Percentiles rank a stretch among this genome's conserved stretches.
phyloP scores from a whole-genome alignment of 2,113 vertebrate genomes.

The Megaceryle maxima region DNA sequence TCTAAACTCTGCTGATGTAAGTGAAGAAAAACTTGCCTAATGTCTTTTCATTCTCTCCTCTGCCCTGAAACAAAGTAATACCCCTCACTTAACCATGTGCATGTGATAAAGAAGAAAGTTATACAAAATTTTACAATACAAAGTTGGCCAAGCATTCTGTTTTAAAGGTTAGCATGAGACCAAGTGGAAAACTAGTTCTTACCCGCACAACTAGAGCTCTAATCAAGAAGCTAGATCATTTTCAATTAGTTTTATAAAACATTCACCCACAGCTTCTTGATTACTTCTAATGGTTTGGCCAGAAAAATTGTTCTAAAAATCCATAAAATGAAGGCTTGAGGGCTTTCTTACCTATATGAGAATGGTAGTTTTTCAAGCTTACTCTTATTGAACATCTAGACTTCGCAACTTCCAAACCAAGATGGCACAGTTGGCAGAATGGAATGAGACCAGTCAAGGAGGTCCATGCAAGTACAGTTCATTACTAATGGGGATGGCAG shows the following conservation, averaged over 20 bases:
- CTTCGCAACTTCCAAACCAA: not conserved
- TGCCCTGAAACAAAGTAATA: not conserved
- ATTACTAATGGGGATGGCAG: not conserved
- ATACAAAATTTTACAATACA: not conserved
- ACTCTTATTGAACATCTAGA: not conserved
- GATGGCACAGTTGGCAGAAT: not conserved
- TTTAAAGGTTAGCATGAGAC: not conserved
- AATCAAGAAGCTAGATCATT: not conserved
- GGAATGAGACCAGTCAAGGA: not conserved
- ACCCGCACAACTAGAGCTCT: not conserved
- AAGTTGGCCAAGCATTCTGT: not conserved
- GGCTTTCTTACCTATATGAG: not conserved
- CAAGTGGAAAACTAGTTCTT: not conserved
- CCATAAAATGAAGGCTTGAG: not conserved
- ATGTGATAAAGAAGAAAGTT: not conserved
- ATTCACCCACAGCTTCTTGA: not conserved
- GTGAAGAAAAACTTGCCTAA: not conserved
- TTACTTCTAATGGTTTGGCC: not conserved
- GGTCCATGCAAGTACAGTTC: not conserved
- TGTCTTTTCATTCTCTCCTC: not conserved
- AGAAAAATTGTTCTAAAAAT: not conserved
- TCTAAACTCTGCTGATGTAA: not conserved
- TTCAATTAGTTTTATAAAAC: not conserved
- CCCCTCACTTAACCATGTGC: not conserved
- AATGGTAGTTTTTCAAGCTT: not conserved